Evolutionary conservation across 2,113 vertebrate genomes (phyloP), one percentile per base, ranked within the genome.

Genomic region (Nesoenas mayeri): DNA sequence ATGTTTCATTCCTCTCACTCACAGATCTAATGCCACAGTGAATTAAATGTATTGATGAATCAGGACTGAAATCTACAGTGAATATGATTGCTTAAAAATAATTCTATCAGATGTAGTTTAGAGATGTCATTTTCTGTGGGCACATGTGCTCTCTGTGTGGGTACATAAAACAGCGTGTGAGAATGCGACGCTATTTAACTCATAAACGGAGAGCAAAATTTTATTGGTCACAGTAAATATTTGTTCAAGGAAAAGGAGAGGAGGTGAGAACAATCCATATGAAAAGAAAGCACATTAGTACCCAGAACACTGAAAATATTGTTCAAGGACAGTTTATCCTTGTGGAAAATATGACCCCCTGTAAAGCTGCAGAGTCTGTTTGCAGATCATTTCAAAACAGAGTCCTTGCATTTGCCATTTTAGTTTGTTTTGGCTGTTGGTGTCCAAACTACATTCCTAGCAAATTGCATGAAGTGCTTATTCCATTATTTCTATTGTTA

Each of bases 381-480:
- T 96, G 96, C 93, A 96, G 88, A 97, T 97, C 90, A 85, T 96
- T 96, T 96, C 94, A 96, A 94, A 97, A 97, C 51, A 97, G 80
- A 94, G 88, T 95, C 94, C 97, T 97, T 93, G 94, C 95, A 96
- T 96, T 97, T 97, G 95, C 95, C 94, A 96, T 95, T 96, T 95
- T 44, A 94, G 95, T 97, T 97, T 97, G 94, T 97, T 97, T 97
- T 97, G 96, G 97, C 95, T 96, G 95, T 89, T 96, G 85, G 94
- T 96, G 93, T 97, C 95, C 96, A 97, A 97, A 95, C 85, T 94
- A 92, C 96, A 96, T 97, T 96, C 96, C 95, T 96, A 96, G 93
- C 90, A 96, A 97, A 96, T 96, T 87, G 95, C 96, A 96, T 62
- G 91, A 88, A 97, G 95, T 95, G 96, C 95, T 96, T 97, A 95